A percentile compares a stretch with the other conserved stretches of the same genome.
These are phyloP conservation scores for Eira barbara DNA, from an alignment of 2,113 vertebrate species.

Conservation along the genomic window DNA sequence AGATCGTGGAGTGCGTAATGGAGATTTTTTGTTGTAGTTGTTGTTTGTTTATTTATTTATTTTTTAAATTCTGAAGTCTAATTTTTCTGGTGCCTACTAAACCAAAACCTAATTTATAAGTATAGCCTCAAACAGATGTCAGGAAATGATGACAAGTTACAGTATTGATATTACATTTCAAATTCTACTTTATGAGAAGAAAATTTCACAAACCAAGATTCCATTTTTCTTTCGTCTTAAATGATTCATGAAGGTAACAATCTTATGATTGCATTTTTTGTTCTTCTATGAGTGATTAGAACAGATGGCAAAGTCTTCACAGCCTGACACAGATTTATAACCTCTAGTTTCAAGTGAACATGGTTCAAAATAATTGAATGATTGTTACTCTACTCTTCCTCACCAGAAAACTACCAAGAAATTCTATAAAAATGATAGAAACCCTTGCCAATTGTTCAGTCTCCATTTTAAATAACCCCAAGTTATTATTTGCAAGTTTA, in stretches of 20 bases:
- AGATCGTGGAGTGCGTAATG: neutral
- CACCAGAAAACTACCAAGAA: neutral
- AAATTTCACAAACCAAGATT: neutral
- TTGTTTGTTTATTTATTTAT: neutral
- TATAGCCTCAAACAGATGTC: neutral
- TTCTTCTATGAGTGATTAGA: neutral
- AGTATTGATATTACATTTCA: neutral
- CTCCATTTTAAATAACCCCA: neutral
- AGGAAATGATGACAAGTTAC: constrained; percentile 20
- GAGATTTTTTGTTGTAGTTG: neutral
- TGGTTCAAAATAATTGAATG: constrained; percentile 17
- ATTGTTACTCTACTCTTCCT: neutral
- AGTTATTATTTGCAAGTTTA: neutral
- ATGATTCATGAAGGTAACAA: neutral
- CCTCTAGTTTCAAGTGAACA: neutral
- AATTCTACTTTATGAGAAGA: neutral
- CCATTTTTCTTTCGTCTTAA: neutral
- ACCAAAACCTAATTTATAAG: constrained; percentile 1
- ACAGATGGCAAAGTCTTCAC: constrained; percentile 42
- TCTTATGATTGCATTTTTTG: constrained; percentile 9
- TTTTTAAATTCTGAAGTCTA: neutral
- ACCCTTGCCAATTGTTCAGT: neutral
- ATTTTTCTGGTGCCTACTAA: neutral
- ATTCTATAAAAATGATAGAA: constrained; percentile 18
- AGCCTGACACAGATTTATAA: constrained; percentile 21